Base-by-base conservation (phyloP, 92 coral and sea anemone species). In the Chrysogorgia sp. region DNA sequence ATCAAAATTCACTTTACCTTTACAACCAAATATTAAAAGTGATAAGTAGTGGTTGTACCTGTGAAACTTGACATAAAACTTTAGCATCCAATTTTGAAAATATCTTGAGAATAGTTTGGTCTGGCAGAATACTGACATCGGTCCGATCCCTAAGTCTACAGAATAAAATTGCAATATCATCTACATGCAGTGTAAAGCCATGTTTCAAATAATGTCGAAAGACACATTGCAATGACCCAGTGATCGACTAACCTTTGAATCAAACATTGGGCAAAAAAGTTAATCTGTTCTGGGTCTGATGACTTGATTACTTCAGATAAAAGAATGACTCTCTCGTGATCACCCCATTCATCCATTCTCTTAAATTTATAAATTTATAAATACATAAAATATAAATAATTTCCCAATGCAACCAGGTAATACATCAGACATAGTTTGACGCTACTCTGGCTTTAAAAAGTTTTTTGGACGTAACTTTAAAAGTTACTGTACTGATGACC, bases 311-410 rank as follows among this genome's bases (percentile, higher is more conserved):
- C 90, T 41, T 94, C 98, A 23, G 98, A 81, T 12, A 94, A 76
- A 35, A 92, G 83, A 59, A 85, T 91, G 26, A 94, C 96, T 68
- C 92, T 75, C 40, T 94, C 96, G 66, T 85, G 87, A 0, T 87
- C 58, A 35, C 84, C 84, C 97, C 98, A 94, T 40, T 82, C 89
- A 63, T 92, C 91, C 28, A 94, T 82, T 93, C 97, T 92, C 98
- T 94, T 83, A 45, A 19, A 47, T 47, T 47, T 6, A 7, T n/a
- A 47, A n/a, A n/a, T n/a, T n/a, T n/a, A n/a, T n/a, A n/a, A n/a
- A n/a, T n/a, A n/a, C n/a, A n/a, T n/a, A n/a, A n/a, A n/a, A n/a
- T n/a, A n/a, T n/a, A n/a, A n/a, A n/a, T n/a, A n/a, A n/a, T n/a
- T n/a, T n/a, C n/a, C n/a, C n/a, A n/a, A n/a, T n/a, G n/a, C n/a